Evolutionary conservation across 2,797 vertebrate species (phyloP), one percentile per base, ranked within the genome.

Genomic region (Coendou prehensilis): DNA sequence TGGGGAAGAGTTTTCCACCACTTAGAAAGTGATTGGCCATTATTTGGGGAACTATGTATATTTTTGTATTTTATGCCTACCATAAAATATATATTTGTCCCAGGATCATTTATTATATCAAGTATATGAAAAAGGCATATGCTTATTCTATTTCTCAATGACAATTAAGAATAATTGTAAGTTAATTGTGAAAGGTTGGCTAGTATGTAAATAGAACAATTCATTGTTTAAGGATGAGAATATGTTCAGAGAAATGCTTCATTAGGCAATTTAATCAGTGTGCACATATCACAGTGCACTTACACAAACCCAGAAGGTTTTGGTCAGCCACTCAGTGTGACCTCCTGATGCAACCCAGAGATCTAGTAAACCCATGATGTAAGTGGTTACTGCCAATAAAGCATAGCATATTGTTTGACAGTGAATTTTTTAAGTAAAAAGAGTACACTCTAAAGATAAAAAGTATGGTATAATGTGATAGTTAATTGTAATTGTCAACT

Each of bases 101-200:
- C 45, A 91, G 13, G 20, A 79, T 71, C 23, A 84, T 45, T 88
- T 61, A 71, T 18, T 47, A 37, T 61, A 84, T 79, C 26, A 0
- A 18, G 52, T 47, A 23, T 57, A 9, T 56, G 2, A 45, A 64
- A 89, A 85, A 79, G 2, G 6, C 56, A 30, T 63, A 41, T 45
- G 7, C 56, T 67, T 30, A 86, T 13, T 67, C 56, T 88, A 37
- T 87, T 94, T 95, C 61, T 90, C 76, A 89, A 2, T 56, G 52
- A 92, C 9, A 57, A 69, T 86, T 75, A 78, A 59, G 52, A 89
- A 71, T 61, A 78, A 92, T 69, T 76, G 4, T 82, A 71, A 83
- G 54, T 76, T 54, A 82, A 50, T 76, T 73, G 54, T 76, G 67
- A 87, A 90, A 87, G 9, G 0, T 87, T 83, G 69, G 20, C n/a